Conservation (phyloP, 2,888 invertebrate species). For the Tupiocoris notatus region DNA sequence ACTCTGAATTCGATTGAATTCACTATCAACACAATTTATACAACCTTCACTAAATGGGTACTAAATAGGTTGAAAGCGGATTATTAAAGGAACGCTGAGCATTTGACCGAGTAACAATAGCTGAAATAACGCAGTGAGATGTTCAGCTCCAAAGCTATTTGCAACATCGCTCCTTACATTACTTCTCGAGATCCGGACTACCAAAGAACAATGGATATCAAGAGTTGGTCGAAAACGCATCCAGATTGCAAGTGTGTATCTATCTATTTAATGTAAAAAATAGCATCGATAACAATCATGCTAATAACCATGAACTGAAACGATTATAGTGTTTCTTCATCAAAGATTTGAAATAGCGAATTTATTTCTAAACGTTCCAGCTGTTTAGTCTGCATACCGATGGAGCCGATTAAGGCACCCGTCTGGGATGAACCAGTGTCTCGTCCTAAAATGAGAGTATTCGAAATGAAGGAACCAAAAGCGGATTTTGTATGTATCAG, state of each 20-base stretch:
- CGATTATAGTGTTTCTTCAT: too few relatives aligned
- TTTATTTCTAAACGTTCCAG: background rate
- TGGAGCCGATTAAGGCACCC: slow-evolving; percentile 18
- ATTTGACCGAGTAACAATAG: too few relatives aligned
- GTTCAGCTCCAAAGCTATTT: slow-evolving; percentile 8
- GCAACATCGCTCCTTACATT: slow-evolving; percentile 29
- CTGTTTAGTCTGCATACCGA: slow-evolving; percentile 12
- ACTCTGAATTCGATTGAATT: too few relatives aligned
- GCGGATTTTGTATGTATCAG: too few relatives aligned
- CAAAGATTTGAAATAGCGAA: too few relatives aligned
- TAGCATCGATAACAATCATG: too few relatives aligned
- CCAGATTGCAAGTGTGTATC: slow-evolving; percentile 21
- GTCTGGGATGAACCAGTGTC: slow-evolving; percentile 22
- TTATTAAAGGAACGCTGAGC: too few relatives aligned
- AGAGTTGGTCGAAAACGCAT: slow-evolving; percentile 16
- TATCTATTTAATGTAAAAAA: background rate
- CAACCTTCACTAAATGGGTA: too few relatives aligned
- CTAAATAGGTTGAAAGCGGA: too few relatives aligned
- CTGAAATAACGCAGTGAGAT: too few relatives aligned
- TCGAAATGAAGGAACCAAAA: background rate
- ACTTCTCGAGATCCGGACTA: slow-evolving; percentile 21
- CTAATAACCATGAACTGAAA: too few relatives aligned
- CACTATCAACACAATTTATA: too few relatives aligned
- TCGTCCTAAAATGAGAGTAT: background rate
- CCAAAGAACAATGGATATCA: background rate